Percentiles rank a stretch among this genome's conserved stretches.
These are phyloP conservation scores for Synergus itoensis DNA, from an alignment of 2,888 invertebrate genomes.

Conservation along the genomic window DNA sequence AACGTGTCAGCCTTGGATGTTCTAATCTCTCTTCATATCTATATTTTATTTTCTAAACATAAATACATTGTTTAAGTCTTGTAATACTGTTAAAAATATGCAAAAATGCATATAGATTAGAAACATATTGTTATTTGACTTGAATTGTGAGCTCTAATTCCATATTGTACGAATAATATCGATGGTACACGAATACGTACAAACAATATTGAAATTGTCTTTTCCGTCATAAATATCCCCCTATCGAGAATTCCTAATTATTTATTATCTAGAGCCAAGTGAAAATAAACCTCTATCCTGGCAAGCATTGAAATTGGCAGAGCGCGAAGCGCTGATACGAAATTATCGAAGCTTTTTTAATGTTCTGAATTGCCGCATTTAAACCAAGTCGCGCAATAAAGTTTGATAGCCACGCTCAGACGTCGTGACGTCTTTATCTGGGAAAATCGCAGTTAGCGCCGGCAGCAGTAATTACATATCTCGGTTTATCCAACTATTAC, in stretches of 20 bases:
- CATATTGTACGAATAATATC: neutral
- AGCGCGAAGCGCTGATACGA: no score
- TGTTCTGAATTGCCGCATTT: neutral
- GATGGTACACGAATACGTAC: neutral
- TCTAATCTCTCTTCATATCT: neutral
- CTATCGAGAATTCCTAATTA: conserved; percentile 30
- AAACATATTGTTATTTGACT: neutral
- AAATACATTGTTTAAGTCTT: no score
- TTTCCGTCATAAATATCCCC: conserved; percentile 27
- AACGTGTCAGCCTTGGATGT: neutral
- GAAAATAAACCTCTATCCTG: conserved; percentile 6
- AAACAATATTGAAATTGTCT: conserved; percentile 9
- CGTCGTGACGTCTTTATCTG: neutral
- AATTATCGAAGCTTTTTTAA: neutral
- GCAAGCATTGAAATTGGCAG: neutral
- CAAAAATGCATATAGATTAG: conserved; percentile 4
- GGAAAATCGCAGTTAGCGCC: neutral
- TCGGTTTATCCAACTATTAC: neutral
- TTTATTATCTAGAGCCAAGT: conserved; percentile 18
- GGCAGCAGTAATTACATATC: neutral
- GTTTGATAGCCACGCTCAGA: neutral
- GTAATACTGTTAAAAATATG: neutral
- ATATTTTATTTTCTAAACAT: no score
- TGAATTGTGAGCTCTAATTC: neutral
- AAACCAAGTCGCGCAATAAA: neutral